Conservation (phyloP, 2,113 vertebrate genomes). For the Lophotis ruficrista region DNA sequence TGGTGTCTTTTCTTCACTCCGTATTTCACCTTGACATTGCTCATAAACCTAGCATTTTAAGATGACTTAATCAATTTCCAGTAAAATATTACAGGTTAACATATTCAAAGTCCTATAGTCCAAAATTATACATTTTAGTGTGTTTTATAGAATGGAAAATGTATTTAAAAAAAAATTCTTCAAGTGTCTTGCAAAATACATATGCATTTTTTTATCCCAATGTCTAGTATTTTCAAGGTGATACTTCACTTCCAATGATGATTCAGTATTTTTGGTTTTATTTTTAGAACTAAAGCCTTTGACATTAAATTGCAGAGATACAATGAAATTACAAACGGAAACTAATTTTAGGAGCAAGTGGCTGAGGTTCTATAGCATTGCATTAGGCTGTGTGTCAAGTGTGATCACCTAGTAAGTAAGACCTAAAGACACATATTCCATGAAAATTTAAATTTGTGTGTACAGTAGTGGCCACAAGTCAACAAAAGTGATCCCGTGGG, state of each 20-base stretch:
- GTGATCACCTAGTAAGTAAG: neutral
- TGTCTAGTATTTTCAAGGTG: conserved; percentile 16
- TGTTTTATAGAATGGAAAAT: neutral
- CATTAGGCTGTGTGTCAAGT: neutral
- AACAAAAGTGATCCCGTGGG: neutral
- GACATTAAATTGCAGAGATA: neutral
- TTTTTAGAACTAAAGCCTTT: conserved; percentile 38
- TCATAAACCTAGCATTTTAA: neutral
- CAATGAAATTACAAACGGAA: conserved; percentile 1
- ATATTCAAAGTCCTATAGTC: neutral
- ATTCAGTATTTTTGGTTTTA: conserved; percentile 28
- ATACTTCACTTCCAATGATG: neutral
- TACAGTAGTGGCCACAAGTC: neutral
- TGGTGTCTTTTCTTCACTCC: neutral
- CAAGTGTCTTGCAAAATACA: neutral
- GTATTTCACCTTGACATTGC: neutral
- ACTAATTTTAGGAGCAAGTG: neutral
- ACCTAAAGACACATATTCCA: neutral
- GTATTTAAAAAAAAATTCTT: neutral
- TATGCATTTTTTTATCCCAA: neutral
- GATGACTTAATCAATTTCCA: neutral
- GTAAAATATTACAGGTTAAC: neutral
- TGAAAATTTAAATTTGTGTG: neutral
- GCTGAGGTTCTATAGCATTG: neutral
- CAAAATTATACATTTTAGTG: neutral